These are phyloP conservation scores for Ricordea florida DNA, from an alignment of 92 coral and sea anemone genomes.

Conservation along the genomic window DNA sequence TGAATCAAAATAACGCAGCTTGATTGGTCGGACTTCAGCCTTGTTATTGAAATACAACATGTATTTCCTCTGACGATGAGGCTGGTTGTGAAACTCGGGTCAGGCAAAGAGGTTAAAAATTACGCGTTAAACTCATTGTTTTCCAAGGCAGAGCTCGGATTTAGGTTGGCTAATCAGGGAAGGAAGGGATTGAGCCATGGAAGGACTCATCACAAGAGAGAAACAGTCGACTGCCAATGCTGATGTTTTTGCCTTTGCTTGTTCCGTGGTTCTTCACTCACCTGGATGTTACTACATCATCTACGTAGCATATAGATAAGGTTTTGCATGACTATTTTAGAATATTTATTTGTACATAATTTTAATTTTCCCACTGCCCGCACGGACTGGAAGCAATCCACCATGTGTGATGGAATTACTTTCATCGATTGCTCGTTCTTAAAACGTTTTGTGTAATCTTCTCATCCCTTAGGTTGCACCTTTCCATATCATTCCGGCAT, in stretches of 20 bases:
- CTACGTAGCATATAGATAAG: constrained; percentile 26
- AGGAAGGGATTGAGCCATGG: background rate
- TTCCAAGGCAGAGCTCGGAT: background rate
- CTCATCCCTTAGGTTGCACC: too few species aligned
- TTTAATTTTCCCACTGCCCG: background rate
- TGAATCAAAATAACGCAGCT: constrained; percentile 18
- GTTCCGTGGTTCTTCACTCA: background rate
- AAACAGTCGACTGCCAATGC: too few species aligned
- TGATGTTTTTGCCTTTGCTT: background rate
- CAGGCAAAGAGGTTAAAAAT: background rate
- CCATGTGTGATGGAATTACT: too few species aligned
- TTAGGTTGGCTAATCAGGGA: background rate
- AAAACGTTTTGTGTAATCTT: too few species aligned
- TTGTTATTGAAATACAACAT: constrained; percentile 64
- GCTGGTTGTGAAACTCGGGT: constrained; percentile 37
- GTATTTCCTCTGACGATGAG: constrained; percentile 31
- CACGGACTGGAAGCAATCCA: background rate
- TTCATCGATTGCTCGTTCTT: too few species aligned
- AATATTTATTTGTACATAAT: background rate
- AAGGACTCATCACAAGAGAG: background rate
- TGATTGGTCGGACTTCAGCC: constrained; percentile 64
- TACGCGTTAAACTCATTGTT: background rate
- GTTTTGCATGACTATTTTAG: constrained; percentile 14
- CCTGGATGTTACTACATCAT: background rate
- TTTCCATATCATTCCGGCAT: too few species aligned